Evolutionary conservation across 2,113 vertebrate genomes (phyloP).

Genomic region (Heloderma charlesbogerti): DNA sequence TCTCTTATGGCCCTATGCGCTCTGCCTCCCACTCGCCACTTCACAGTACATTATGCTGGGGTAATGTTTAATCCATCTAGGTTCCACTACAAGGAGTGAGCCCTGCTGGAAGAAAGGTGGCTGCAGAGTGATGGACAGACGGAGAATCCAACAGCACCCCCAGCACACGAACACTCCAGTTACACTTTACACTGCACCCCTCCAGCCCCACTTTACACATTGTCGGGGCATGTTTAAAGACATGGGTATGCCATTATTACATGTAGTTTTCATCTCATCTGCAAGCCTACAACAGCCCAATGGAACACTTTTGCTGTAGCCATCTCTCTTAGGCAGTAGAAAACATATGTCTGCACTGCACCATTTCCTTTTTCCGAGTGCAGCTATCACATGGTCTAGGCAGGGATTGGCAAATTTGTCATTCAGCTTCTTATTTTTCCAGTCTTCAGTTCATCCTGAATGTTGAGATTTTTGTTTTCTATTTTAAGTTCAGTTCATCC

Average conservation of each 20-base stretch:
- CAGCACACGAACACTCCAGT: not conserved
- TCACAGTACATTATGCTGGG: not conserved
- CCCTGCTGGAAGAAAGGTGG: not conserved
- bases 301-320: not conserved
- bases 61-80: not conserved
- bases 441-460: too few relatives aligned
- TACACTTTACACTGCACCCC: too few relatives aligned
- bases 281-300: not conserved
- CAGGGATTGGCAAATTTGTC: too few relatives aligned
- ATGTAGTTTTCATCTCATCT: not conserved
- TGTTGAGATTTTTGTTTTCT: too few relatives aligned
- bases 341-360: not conserved
- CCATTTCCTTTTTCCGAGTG: too few relatives aligned
- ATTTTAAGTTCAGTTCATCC: too few relatives aligned
- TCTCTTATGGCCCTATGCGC: not conserved
- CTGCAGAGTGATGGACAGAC: not conserved
- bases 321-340: not conserved
- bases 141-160: not conserved
- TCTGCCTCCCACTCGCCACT: too few relatives aligned
- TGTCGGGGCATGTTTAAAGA: not conserved
- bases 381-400: too few relatives aligned
- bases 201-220: not conserved
- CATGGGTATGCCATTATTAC: not conserved
- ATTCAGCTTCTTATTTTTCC: too few relatives aligned
- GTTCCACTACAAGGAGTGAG: not conserved